phyloP scores from a whole-genome alignment of 2,888 invertebrate genomes.

The Heteropelma amictum region DNA sequence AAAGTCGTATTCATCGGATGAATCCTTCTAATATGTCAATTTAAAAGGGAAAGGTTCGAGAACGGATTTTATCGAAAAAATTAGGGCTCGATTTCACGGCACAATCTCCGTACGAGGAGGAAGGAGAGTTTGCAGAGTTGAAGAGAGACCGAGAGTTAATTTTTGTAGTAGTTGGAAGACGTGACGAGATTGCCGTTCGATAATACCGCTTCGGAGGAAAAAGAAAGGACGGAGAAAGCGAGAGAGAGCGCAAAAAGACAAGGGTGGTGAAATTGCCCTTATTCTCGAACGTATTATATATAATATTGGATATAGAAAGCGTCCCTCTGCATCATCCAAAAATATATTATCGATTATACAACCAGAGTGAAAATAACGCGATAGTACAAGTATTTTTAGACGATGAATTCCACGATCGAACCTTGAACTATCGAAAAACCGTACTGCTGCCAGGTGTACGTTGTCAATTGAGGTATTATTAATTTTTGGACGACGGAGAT shows the following conservation, averaged over 20 bases:
- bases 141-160: conserved; percentile 32
- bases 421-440: conserved; percentile 10
- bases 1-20: background rate
- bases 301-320: conserved; percentile 36
- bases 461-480: background rate
- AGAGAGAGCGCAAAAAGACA: conserved; percentile 24
- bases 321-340: conserved; percentile 29
- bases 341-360: conserved; percentile 50
- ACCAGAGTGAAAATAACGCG: conserved; percentile 27
- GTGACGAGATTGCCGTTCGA: conserved; percentile 45
- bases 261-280: background rate
- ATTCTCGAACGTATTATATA: background rate
- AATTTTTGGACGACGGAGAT: background rate
- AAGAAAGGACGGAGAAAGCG: conserved; percentile 7
- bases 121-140: background rate
- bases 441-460: background rate
- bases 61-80: conserved; percentile 40
- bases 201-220: conserved; percentile 11
- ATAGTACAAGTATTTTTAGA: conserved; percentile 28
- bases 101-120: conserved; percentile 9
- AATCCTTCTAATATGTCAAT: conserved; percentile 1
- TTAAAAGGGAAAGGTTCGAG: conserved; percentile 29
- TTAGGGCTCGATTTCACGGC: conserved; percentile 28
- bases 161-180: conserved; percentile 30
- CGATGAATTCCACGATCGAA: conserved; percentile 10